A percentile compares a stretch with the other conserved stretches of the same genome.
These are phyloP conservation scores for Troilus luridus DNA, from an alignment of 2,888 invertebrate genomes.

Conservation along the genomic window DNA sequence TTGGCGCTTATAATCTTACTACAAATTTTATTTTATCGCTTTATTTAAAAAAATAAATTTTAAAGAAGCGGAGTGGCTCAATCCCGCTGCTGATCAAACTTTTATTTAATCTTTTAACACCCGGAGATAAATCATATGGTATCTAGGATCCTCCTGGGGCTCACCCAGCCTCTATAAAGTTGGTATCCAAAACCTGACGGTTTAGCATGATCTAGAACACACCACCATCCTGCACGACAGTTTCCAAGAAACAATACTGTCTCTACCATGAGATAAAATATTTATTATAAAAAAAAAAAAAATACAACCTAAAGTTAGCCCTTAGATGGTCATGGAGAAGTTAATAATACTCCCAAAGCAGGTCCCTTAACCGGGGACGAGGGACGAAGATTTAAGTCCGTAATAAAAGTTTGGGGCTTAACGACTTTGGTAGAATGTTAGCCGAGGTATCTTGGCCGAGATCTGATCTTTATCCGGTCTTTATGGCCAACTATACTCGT, in stretches of 20 bases:
- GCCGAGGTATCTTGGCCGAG: slow-evolving; percentile 17
- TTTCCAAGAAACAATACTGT: background rate
- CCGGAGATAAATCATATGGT: no score
- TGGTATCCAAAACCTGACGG: no score
- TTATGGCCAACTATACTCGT: background rate
- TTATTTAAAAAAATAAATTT: no score
- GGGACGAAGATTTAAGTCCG: slow-evolving; percentile 15
- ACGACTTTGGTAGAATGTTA: slow-evolving; percentile 37
- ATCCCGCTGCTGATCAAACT: no score
- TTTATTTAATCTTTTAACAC: no score
- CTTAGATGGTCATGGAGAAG: background rate
- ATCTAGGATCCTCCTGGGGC: no score
- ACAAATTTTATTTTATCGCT: no score
- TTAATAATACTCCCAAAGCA: background rate
- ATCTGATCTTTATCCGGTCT: slow-evolving; percentile 13
- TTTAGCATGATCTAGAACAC: no score
- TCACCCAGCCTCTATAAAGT: no score
- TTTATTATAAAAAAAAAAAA: background rate
- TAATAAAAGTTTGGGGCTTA: slow-evolving; percentile 46
- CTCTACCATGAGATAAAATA: no score
- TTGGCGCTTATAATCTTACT: background rate
- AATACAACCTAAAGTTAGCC: background rate
- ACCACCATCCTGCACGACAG: no score
- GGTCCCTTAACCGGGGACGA: background rate
- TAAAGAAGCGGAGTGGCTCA: no score